Conservation (phyloP, 1,140 invertebrate species). For the Brachionus sp. region DNA sequence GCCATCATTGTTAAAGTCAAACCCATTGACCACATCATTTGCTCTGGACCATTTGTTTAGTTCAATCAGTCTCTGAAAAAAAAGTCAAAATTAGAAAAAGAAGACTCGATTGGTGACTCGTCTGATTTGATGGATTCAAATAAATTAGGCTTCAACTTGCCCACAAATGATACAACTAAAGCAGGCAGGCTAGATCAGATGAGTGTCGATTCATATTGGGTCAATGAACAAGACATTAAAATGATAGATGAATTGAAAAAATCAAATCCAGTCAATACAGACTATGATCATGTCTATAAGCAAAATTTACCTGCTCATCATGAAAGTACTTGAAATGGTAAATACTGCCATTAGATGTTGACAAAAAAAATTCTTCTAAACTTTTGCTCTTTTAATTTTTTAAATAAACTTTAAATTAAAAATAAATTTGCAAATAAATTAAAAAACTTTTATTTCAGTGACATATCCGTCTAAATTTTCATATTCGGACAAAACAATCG, state of each 20-base stretch:
- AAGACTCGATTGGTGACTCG: neutral
- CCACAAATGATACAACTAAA: slow-evolving; percentile 6
- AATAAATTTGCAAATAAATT: neutral
- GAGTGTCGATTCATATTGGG: slow-evolving; percentile 36
- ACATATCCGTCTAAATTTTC: neutral
- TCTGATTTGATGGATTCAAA: neutral
- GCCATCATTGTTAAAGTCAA: slow-evolving; percentile 19
- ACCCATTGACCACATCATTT: neutral
- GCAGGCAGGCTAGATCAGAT: neutral
- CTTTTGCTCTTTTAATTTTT: neutral
- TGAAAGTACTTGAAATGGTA: neutral
- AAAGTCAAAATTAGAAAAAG: slow-evolving; percentile 15
- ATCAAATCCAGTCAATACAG: neutral
- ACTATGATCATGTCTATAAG: neutral
- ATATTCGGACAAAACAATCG: neutral
- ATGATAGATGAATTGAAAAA: neutral
- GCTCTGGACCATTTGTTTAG: neutral
- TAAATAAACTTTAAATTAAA: neutral
- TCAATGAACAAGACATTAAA: slow-evolving; percentile 19
- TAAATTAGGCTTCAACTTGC: slow-evolving; percentile 1
- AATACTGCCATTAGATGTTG: slow-evolving; percentile 8
- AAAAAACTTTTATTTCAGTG: slow-evolving; percentile 3
- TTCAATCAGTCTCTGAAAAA: neutral
- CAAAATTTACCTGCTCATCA: neutral
- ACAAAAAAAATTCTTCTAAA: slow-evolving; percentile 15